Percentiles rank a stretch among this genome's conserved stretches.
These are phyloP conservation scores for Ptiloglossa arizonensis DNA, from an alignment of 1,140 invertebrate genomes.

Conservation along the genomic window DNA sequence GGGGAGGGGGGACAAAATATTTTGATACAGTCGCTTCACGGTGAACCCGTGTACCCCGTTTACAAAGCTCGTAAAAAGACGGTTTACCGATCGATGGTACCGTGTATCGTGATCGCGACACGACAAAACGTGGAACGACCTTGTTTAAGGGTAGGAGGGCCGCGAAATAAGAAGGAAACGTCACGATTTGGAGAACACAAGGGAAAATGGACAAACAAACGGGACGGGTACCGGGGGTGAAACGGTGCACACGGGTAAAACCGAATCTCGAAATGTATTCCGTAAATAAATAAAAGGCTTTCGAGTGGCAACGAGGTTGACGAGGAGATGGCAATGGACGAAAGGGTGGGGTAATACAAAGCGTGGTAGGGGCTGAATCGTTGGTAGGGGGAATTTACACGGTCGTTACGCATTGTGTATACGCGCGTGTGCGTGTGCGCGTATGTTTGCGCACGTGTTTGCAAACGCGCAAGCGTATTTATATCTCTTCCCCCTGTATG, in stretches of 20 bases:
- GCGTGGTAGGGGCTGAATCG: background rate
- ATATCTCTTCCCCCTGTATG: constrained; percentile 70
- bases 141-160: no score
- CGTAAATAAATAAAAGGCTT: constrained; percentile 75
- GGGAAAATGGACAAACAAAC: constrained; percentile 52
- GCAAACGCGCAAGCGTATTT: constrained; percentile 56
- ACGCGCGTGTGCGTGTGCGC: background rate
- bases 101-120: constrained; percentile 14
- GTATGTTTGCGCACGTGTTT: constrained; percentile 46
- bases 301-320: constrained; percentile 36
- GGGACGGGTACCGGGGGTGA: background rate
- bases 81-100: constrained; percentile 11
- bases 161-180: no score
- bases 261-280: constrained; percentile 72
- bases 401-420: constrained; percentile 44
- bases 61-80: background rate
- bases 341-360: background rate
- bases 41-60: background rate
- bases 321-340: constrained; percentile 6
- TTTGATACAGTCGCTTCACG: background rate
- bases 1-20: no score
- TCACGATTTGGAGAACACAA: constrained; percentile 47
- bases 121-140: no score
- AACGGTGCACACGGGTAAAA: constrained; percentile 53
- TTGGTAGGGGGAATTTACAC: constrained; percentile 46